Conservation (phyloP, 2,888 invertebrate genomes). For the Drosophila rubida region DNA sequence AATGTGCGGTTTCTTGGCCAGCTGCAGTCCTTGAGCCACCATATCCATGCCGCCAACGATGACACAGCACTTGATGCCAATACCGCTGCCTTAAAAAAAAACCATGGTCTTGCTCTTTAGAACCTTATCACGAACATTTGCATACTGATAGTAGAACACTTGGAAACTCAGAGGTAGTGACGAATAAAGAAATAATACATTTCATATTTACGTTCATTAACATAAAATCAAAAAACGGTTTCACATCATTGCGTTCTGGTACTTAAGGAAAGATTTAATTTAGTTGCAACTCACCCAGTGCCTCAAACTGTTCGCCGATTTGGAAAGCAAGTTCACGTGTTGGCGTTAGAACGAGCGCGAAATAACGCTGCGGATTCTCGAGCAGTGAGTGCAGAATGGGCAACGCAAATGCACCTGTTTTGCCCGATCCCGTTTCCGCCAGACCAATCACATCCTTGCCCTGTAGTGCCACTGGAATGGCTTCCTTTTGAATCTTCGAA, state of each 20-base stretch:
- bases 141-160: accelerated
- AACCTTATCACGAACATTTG: background rate
- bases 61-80: constrained; percentile 97
- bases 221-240: constrained; percentile 66
- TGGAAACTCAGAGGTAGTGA: constrained; percentile 83
- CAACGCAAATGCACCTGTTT: constrained; percentile 98
- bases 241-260: constrained; percentile 72
- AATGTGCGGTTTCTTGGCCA: constrained; percentile 98
- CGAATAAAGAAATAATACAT: constrained; percentile 78
- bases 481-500: constrained; percentile 97
- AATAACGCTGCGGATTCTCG: constrained; percentile 96
- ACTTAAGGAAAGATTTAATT: background rate
- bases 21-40: constrained; percentile 95
- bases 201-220: constrained; percentile 70
- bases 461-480: constrained; percentile 95
- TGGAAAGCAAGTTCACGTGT: constrained; percentile 99
- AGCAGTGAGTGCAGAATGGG: constrained; percentile 97
- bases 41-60: constrained; percentile 99
- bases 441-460: constrained; percentile 90
- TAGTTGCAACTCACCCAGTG: constrained; percentile 89
- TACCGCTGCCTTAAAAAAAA: constrained; percentile 89
- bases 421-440: constrained; percentile 92
- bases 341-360: constrained; percentile 96
- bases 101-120: background rate
- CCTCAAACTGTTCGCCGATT: constrained; percentile 99